These are phyloP conservation scores for Nycteola revayana DNA, from an alignment of 2,888 invertebrate genomes.

Conservation along the genomic window DNA sequence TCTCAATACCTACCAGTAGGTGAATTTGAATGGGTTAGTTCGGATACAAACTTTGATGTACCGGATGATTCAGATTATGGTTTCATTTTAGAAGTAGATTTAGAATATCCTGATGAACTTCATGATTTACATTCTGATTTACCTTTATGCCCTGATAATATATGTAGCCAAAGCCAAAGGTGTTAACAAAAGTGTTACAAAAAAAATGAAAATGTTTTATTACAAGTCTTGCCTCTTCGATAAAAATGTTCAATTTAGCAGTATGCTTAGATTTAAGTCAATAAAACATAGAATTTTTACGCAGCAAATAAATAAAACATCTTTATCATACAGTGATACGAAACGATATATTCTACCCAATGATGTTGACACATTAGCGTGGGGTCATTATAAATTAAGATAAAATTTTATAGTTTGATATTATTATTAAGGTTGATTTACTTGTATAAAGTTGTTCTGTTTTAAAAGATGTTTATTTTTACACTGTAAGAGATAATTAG, in stretches of 20 bases:
- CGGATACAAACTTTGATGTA: too few relatives aligned
- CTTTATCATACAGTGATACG: background rate
- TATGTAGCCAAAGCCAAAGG: constrained; percentile 30
- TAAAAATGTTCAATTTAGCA: background rate
- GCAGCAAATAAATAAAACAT: constrained; percentile 1
- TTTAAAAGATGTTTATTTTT: background rate
- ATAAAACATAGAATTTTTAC: constrained; percentile 2
- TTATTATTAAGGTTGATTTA: background rate
- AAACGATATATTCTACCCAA: background rate
- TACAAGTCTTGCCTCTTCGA: constrained; percentile 1
- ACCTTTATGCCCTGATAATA: too few relatives aligned
- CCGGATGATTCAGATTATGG: too few relatives aligned
- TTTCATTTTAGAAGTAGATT: too few relatives aligned
- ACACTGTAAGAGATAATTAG: too few relatives aligned
- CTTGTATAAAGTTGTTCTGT: background rate
- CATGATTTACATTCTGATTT: too few relatives aligned
- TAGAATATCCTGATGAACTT: too few relatives aligned
- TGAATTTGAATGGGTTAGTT: too few relatives aligned
- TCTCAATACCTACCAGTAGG: too few relatives aligned
- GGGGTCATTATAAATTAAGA: constrained; percentile 16
- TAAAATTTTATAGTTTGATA: background rate
- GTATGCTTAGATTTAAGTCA: constrained; percentile 2
- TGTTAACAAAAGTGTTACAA: constrained; percentile 17
- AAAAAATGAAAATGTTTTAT: constrained; percentile 1
- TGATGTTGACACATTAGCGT: constrained; percentile 11